Conservation (phyloP, 2,113 vertebrate species). For the mouse (Mus musculus) region GRCm39 chr12:107006501-107007000, state of each 20-base stretch:
- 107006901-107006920: neutral
- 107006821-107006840: neutral
- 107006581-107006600: conserved; percentile 77
- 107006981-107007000: neutral
- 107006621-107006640: conserved; percentile 7
- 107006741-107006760: neutral
- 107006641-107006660: conserved; percentile 5
- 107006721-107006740: neutral
- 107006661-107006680: neutral
- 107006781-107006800: neutral
- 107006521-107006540: conserved; percentile 55
- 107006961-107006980: neutral
- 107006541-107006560: conserved; percentile 85
- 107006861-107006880: neutral
- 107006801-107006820: neutral
- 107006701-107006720: accelerated
- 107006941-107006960: neutral
- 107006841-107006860: neutral
- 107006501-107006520: conserved; percentile 83
- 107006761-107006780: neutral
- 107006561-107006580: conserved; percentile 75
- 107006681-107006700: neutral
- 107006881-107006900: neutral
- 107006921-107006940: neutral
- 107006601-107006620: conserved; percentile 39